Base-by-base conservation (phyloP, 2,113 vertebrate species). In the Mionectes macconnelli region DNA sequence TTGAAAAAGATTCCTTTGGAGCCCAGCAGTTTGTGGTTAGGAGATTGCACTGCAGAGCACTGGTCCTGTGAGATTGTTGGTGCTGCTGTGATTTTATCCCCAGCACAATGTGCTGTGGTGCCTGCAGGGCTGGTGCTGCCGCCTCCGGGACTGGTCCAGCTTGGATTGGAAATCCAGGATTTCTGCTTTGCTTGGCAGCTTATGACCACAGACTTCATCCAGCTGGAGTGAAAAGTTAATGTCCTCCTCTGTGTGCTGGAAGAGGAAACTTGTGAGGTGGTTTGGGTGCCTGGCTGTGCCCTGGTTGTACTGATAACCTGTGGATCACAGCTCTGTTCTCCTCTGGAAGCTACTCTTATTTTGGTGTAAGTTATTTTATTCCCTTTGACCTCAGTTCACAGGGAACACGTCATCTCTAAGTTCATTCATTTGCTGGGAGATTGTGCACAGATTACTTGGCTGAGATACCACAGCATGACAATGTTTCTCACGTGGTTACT, bases 51-150 rank as follows among this genome's bases (percentile, higher is more conserved):
- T 87, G 15, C 3, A n/a, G 67, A 9, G 39, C 87, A 21, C 3
- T 76, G 62, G 68, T 79, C 16, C 40, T 30, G 55, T 37, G 37
- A 7, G 45, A 8, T 8, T 30, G 2, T 5, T 53, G 89, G 42
- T 19, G 74, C 21, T 2, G 40, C 87, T 82, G 69, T 67, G 28
- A 22, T 67, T 62, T 52, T 2, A 4, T 30, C n/a, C 60, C 31
- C 63, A 64, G 23, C 5, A 5, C 35, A 16, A 30, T 1, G 4
- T 27, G 39, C 82, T 30, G 11, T 13, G 33, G 55, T 24, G 13
- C 42, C n/a, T 24, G 64, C 2, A 5, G 14, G 68, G 68, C 60
- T 14, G 55, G 19, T 4, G 0, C 66, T 56, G 75, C 83, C 0
- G 3, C 50, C n/a, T 13, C 45, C 0, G 1, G 17, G 47, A 5